Percentiles rank a stretch among this genome's conserved stretches.
Conservation (phyloP, 2,797 vertebrate genomes). For the Spinus olivaceus region DNA sequence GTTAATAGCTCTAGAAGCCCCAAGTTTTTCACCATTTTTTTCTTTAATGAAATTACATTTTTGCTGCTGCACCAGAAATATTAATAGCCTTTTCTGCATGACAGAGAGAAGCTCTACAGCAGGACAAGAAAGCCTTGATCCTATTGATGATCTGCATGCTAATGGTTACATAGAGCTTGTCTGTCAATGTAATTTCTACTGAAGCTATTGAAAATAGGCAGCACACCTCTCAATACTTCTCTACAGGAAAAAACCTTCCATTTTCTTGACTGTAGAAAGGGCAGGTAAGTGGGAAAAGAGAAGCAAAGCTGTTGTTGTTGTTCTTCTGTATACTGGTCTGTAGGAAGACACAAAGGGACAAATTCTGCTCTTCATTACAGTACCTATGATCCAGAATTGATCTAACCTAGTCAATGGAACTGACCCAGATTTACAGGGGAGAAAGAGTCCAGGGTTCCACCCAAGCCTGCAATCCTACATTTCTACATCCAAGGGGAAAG, state of each 20-base stretch:
- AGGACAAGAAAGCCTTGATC: not conserved
- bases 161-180: not conserved
- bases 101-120: not conserved
- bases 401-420: not conserved
- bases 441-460: not conserved
- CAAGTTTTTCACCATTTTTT: not conserved
- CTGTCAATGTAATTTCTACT: not conserved
- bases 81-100: not conserved
- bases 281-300: not conserved
- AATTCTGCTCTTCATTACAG: not conserved
- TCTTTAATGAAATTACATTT: slow-evolving; percentile 6
- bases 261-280: not conserved
- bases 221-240: not conserved
- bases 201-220: slow-evolving; percentile 9
- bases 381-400: not conserved
- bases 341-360: not conserved
- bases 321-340: not conserved
- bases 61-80: not conserved
- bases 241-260: not conserved
- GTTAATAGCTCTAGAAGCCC: not conserved
- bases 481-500: not conserved
- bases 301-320: not conserved
- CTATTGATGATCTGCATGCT: not conserved
- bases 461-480: not conserved
- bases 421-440: not conserved